phyloP scores from a whole-genome alignment of 2,888 invertebrate species.

The Odontomyia ornata region DNA sequence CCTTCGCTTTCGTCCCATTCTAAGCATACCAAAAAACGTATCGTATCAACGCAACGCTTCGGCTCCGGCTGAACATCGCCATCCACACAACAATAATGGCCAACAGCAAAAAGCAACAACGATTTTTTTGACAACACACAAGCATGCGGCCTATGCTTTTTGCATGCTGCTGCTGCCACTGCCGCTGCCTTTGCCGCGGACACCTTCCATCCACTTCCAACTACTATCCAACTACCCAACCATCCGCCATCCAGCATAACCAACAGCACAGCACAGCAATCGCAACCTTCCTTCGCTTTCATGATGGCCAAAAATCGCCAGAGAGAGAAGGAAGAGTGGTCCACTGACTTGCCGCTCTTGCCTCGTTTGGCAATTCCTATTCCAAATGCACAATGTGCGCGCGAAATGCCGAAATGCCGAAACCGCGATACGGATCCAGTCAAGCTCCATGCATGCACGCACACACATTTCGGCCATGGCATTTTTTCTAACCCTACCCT shows the following conservation, averaged over 20 bases:
- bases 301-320: constrained; percentile 10
- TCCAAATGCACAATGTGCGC: constrained; percentile 29
- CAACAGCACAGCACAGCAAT: not conserved
- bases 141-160: constrained; percentile 48
- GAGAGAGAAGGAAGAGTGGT: constrained; percentile 12
- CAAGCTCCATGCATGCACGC: constrained; percentile 32
- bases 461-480: constrained; percentile 26
- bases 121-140: constrained; percentile 44
- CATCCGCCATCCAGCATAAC: not conserved
- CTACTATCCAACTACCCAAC: not conserved
- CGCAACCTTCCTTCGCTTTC: constrained; percentile 15
- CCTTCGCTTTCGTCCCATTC: constrained; percentile 16
- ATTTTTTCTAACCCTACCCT: constrained; percentile 40
- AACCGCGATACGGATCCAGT: constrained; percentile 10
- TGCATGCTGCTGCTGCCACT: constrained; percentile 44
- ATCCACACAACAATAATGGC: constrained; percentile 1
- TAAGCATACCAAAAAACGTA: constrained; percentile 26
- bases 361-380: constrained; percentile 29
- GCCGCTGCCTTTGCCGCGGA: constrained; percentile 34
- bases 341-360: not conserved
- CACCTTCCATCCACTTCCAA: not conserved
- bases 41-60: constrained; percentile 24
- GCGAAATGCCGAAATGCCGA: constrained; percentile 12
- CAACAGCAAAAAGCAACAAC: constrained; percentile 41
- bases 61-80: not conserved